phyloP scores from a whole-genome alignment of 2,888 invertebrate genomes.

The Drosophila parthenogenetica region DNA sequence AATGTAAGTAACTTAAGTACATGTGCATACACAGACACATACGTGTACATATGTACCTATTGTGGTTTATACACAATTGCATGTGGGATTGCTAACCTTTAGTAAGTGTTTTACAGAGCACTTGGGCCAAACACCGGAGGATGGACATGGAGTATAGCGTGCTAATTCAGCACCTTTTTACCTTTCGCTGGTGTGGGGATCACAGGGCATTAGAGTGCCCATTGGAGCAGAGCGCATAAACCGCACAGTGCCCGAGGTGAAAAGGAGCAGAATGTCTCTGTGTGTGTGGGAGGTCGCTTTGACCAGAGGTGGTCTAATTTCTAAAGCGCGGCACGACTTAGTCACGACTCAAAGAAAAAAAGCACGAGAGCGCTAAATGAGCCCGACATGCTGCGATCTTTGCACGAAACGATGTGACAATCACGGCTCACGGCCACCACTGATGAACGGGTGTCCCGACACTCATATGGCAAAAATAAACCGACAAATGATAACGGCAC shows the following conservation, averaged over 20 bases:
- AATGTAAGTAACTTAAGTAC: conserved; percentile 9
- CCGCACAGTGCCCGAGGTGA: conserved; percentile 19
- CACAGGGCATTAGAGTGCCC: conserved; percentile 34
- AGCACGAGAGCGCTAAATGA: neutral
- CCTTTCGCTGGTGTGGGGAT: conserved; percentile 15
- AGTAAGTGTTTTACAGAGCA: conserved; percentile 29
- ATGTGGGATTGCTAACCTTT: conserved; percentile 4
- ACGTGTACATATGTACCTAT: conserved; percentile 1
- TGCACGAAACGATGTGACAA: neutral
- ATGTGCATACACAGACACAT: neutral
- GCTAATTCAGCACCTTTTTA: conserved; percentile 51
- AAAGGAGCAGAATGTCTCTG: neutral
- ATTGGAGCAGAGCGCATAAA: conserved; percentile 48
- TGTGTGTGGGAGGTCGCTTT: neutral
- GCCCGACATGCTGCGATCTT: neutral
- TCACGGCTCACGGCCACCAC: neutral
- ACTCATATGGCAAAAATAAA: conserved; percentile 68
- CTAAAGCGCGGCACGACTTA: neutral
- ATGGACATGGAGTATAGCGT: conserved; percentile 21
- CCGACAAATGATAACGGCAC: conserved; percentile 79
- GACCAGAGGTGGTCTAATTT: neutral
- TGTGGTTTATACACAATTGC: conserved; percentile 18
- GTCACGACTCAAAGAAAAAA: neutral
- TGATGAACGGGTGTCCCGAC: conserved; percentile 7
- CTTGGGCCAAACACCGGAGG: conserved; percentile 9